Evolutionary conservation across 2,113 vertebrate genomes (phyloP), one percentile per base, ranked within the genome.

Genomic region (Chaenogobius annularis): DNA sequence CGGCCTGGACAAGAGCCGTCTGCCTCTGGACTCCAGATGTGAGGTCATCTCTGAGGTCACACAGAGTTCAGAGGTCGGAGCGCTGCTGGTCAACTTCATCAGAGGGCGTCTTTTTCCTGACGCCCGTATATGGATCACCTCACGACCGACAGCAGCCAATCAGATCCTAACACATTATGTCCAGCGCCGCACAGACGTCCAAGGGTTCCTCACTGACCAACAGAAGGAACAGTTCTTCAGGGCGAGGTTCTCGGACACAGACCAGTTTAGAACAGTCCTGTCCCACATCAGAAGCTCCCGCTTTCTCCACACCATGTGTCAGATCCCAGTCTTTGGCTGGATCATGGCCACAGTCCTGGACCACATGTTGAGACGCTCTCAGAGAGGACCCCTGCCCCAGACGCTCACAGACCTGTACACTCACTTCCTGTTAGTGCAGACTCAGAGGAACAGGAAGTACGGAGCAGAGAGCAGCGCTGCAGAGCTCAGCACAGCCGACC

Each of bases 301-400:
- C 37, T 77, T 62, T 62, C 74, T 70, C 55, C 20, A 77, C 69
- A 81, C 70, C 47, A 81, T 81, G 74, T 81, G 79, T 67, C 19
- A 7, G 5, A 44, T 81, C 67, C 79, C 79, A 31, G 74, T 81
- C 61, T 81, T 81, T 70, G 73, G 74, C 66, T 37, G 56, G 66
- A 68, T 74, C 63, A 65, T 17, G 8, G 31, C 63, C 37, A 65
- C 35, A n/a, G 63, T 65, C 40, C 63, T 65, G 63, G 63, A 65
- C 7, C 31, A 43, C 63, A 44, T 65, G 37, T 20, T 65, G 22
- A 65, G 7, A 11, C 13, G 50, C 52, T 3, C 43, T 6, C 35
- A 66, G 50, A 26, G 20, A 7, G 47, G 7, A 73, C 31, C 50
- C 10, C 63, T 66, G 22, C 63, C 71, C 40, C 19, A 73, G 63